Conservation (phyloP, 1,140 invertebrate species). For the Hyphantria cunea region DNA sequence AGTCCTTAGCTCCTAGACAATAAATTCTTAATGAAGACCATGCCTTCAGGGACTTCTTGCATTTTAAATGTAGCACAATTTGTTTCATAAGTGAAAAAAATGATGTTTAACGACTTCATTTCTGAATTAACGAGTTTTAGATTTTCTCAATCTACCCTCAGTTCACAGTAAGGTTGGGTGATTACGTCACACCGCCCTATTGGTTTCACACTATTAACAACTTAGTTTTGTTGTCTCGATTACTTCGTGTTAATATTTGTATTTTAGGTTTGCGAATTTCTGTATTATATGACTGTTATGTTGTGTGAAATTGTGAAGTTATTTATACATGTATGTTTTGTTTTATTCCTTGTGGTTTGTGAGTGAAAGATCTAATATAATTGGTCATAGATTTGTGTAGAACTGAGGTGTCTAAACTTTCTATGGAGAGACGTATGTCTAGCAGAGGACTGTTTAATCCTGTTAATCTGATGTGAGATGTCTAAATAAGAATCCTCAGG, state of each 20-base stretch:
- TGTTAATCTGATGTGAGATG: too few relatives aligned
- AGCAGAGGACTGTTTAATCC: too few relatives aligned
- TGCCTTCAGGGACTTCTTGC: conserved; percentile 17
- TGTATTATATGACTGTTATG: too few relatives aligned
- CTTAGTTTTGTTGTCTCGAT: conserved; percentile 32
- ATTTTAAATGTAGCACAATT: conserved; percentile 14
- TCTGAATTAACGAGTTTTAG: conserved; percentile 16
- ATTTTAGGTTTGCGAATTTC: conserved; percentile 18
- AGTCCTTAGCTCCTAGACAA: background rate
- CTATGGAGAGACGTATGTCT: too few relatives aligned
- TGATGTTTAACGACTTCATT: conserved; percentile 13
- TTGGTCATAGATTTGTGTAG: too few relatives aligned
- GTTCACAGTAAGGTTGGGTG: conserved; percentile 17
- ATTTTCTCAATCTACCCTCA: conserved; percentile 21
- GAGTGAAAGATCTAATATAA: too few relatives aligned
- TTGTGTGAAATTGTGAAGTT: too few relatives aligned
- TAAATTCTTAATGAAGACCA: conserved; percentile 6
- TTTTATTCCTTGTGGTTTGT: too few relatives aligned
- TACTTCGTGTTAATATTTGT: conserved; percentile 32
- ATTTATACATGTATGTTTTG: too few relatives aligned
- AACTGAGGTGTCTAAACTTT: too few relatives aligned
- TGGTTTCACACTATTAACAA: conserved; percentile 27
- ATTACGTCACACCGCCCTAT: conserved; percentile 13
- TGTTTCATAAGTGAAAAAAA: conserved; percentile 3
- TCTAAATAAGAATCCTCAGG: too few relatives aligned